Evolutionary conservation across 2,797 vertebrate species (phyloP).

Genomic region (Anguilla obscura): DNA sequence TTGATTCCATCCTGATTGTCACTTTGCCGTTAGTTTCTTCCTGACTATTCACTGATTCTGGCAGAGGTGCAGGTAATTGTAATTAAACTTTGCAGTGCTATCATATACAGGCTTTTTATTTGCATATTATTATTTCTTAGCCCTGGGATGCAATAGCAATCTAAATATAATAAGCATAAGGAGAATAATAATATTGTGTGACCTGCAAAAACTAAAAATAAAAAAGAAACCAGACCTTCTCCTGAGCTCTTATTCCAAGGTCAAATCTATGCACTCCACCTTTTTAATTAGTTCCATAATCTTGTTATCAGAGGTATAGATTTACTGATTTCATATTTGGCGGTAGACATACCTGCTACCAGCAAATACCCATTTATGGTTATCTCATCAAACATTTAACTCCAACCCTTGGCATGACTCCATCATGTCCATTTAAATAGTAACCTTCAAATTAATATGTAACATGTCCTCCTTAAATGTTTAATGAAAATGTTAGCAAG

Average conservation of each 20-base stretch:
- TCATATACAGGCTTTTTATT: background rate
- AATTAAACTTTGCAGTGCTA: background rate
- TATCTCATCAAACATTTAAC: background rate
- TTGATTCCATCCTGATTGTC: background rate
- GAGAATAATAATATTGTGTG: background rate
- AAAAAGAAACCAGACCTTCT: background rate
- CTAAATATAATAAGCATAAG: background rate
- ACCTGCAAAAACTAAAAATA: background rate
- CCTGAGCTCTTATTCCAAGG: background rate
- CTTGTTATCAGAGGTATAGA: background rate
- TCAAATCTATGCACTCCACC: background rate
- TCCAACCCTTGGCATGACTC: conserved; percentile 24
- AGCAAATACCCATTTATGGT: background rate
- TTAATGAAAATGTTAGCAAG: conserved; percentile 16
- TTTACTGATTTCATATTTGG: background rate
- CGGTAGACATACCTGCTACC: background rate
- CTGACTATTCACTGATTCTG: background rate
- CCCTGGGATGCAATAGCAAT: background rate
- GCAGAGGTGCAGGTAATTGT: background rate
- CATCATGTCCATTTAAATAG: conserved; percentile 23
- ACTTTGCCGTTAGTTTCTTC: background rate
- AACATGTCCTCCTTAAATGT: background rate
- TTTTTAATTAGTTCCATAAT: background rate
- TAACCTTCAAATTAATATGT: conserved; percentile 18
- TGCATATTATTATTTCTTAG: background rate